Conservation (phyloP, 2,888 invertebrate species). For the Lasioglossum vierecki region DNA sequence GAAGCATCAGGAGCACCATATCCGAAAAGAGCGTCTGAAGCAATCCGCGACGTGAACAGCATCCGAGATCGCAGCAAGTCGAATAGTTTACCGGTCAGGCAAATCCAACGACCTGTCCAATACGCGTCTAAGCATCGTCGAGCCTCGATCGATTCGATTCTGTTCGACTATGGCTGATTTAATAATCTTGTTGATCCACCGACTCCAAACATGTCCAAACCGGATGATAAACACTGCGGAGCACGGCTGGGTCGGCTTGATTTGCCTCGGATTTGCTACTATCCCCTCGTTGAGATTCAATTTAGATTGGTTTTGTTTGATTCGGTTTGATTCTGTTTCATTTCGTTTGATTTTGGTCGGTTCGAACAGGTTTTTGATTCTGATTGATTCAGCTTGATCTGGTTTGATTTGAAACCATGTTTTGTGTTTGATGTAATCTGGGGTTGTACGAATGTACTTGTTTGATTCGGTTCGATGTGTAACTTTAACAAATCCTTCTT, state of each 20-base stretch:
- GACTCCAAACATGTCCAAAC: neutral
- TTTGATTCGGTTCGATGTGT: neutral
- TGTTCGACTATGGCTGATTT: neutral
- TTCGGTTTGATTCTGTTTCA: neutral
- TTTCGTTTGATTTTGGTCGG: neutral
- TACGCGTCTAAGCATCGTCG: neutral
- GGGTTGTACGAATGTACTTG: neutral
- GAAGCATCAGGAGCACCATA: conserved; percentile 77
- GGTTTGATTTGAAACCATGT: neutral
- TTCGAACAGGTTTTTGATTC: neutral
- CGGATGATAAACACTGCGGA: neutral
- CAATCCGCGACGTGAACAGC: neutral
- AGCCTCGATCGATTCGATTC: neutral
- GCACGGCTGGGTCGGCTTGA: neutral
- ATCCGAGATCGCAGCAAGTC: neutral
- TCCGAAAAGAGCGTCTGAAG: conserved; percentile 81
- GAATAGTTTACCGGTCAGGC: neutral
- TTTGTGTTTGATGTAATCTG: neutral
- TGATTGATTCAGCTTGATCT: neutral
- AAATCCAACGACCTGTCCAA: neutral
- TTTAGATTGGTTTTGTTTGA: neutral
- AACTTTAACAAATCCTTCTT: neutral
- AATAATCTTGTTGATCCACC: neutral
- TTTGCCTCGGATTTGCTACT: neutral
- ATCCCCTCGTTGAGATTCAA: too few relatives aligned